phyloP scores from a whole-genome alignment of 2,888 invertebrate species.

The Acleris literana region DNA sequence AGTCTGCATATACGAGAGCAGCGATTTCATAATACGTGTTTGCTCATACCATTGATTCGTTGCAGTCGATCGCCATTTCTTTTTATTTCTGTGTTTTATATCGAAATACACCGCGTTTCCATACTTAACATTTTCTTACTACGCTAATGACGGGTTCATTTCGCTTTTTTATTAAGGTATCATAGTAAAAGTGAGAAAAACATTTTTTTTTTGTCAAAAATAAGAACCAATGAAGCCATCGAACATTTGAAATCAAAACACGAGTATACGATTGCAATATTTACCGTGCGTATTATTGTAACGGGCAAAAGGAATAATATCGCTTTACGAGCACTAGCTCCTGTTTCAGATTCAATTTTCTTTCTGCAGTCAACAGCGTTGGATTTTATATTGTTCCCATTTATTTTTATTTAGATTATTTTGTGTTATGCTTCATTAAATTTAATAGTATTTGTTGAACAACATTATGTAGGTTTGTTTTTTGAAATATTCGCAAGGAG shows the following conservation, averaged over 20 bases:
- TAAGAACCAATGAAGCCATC: conserved; percentile 40
- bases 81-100: background rate
- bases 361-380: conserved; percentile 53
- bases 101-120: background rate
- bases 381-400: conserved; percentile 47
- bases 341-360: conserved; percentile 69
- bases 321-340: conserved; percentile 55
- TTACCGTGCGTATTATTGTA: conserved; percentile 48
- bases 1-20: background rate
- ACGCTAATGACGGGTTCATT: background rate
- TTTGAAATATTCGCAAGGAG: too few relatives aligned
- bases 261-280: conserved; percentile 36
- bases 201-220: too few relatives aligned
- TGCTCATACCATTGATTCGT: background rate
- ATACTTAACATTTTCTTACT: background rate
- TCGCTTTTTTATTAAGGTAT: background rate
- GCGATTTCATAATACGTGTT: background rate
- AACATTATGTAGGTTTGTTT: too few relatives aligned
- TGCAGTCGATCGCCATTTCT: background rate
- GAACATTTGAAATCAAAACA: conserved; percentile 7
- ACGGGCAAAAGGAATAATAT: conserved; percentile 60
- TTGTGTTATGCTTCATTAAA: background rate
- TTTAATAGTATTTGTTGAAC: background rate
- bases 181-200: too few relatives aligned
- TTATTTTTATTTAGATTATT: conserved; percentile 7